Percentiles rank a stretch among this genome's conserved stretches.
Evolutionary conservation across 2,888 invertebrate species (phyloP).

Genomic region (Dusona sp.): DNA sequence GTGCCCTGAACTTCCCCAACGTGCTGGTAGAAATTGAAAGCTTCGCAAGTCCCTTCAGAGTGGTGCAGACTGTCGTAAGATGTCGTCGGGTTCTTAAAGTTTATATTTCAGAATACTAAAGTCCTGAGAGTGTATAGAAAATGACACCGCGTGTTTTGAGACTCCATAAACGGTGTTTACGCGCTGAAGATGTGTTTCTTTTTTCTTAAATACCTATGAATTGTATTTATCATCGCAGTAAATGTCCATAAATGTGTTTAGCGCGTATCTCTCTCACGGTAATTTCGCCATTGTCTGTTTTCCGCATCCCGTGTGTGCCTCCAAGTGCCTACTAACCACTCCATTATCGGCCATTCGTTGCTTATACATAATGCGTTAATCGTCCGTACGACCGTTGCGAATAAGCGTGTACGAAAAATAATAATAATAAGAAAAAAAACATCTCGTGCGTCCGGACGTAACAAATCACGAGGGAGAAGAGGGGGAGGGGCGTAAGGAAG

Average conservation of each 20-base stretch:
- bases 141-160: background rate
- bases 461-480: background rate
- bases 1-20: background rate
- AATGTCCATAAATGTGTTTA: background rate
- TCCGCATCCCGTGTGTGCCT: background rate
- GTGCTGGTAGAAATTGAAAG: background rate
- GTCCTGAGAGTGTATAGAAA: background rate
- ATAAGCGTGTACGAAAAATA: constrained; percentile 1
- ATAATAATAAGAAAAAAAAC: background rate
- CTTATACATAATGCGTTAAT: background rate
- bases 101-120: background rate
- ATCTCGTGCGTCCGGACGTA: constrained; percentile 14
- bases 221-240: background rate
- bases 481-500: background rate
- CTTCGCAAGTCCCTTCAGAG: background rate
- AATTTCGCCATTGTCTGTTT: background rate
- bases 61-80: background rate
- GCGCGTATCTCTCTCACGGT: background rate
- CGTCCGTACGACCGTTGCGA: constrained; percentile 18
- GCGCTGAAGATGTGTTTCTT: background rate
- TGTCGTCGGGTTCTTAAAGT: background rate
- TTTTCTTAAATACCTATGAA: background rate
- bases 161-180: background rate
- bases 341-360: constrained; percentile 1
- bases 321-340: background rate